Percentiles rank a stretch among this genome's conserved stretches.
Evolutionary conservation across 2,113 vertebrate genomes (phyloP).

Genomic region (Macquaria ambigua): DNA sequence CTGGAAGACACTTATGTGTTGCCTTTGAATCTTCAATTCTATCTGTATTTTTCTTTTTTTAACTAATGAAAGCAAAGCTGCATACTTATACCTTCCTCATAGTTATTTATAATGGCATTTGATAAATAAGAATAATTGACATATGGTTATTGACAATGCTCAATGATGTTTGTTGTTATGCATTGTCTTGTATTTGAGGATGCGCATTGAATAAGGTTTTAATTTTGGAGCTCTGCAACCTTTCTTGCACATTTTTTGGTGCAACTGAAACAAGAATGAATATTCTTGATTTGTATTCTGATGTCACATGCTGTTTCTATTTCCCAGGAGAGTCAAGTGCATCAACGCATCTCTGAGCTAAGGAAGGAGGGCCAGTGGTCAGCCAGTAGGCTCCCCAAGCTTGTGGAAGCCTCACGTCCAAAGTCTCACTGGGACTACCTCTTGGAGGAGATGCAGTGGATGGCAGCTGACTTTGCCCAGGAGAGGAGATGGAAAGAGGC

Average conservation of each 20-base stretch:
- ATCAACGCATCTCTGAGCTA: conserved; percentile 92
- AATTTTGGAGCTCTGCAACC: not conserved
- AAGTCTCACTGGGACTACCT: conserved; percentile 99
- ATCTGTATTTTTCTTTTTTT: not conserved
- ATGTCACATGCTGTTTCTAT: conserved; percentile 6
- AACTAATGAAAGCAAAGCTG: not conserved
- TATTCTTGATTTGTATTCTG: not conserved
- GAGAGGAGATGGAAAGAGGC: conserved; percentile 98
- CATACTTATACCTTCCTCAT: not conserved
- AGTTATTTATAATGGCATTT: not conserved
- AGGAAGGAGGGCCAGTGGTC: conserved; percentile 97
- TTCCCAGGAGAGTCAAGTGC: conserved; percentile 91
- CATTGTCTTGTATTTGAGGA: not conserved
- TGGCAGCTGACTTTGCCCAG: conserved; percentile 98
- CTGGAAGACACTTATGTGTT: not conserved
- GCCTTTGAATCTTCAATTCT: not conserved
- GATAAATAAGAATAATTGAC: not conserved
- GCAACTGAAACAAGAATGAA: not conserved
- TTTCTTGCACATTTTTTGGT: not conserved
- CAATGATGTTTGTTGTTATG: not conserved
- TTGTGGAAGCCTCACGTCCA: conserved; percentile 92
- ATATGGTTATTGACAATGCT: not conserved
- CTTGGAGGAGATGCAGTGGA: conserved; percentile 99
- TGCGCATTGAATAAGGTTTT: not conserved
- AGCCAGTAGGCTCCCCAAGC: conserved; percentile 91